Evolutionary conservation across 2,797 vertebrate species (phyloP), one percentile per base, ranked within the genome.

Genomic region (Pseudotriccus pelzelni): DNA sequence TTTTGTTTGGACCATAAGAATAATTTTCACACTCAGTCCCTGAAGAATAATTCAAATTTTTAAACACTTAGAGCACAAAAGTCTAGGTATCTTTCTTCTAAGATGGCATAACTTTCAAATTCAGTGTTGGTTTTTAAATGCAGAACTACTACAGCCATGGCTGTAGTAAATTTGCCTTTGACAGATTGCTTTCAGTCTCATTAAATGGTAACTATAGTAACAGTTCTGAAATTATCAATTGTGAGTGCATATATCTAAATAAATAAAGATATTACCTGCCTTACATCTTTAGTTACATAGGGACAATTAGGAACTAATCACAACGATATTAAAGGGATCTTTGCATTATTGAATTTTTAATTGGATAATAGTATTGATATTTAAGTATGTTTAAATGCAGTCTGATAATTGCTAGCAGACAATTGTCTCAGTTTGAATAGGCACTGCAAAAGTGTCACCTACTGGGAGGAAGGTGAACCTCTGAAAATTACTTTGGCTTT

Each of bases 241-340:
- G 8, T 74, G 36, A 62, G 15, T 44, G 9, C 6, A 14, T 56
- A 10, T 76, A 73, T 5, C 21, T 19, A 95, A 75, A 85, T 70
- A 95, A 93, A 83, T 78, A 89, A 70, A 84, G 46, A 27, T 66
- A 62, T 44, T 7, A 50, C 53, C 58, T 78, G 19, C 27, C 32
- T 93, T 94, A 84, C 37, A 22, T 73, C 52, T 84, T 94, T 93
- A 92, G 86, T 90, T 72, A 77, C 32, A 63, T 37, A 28, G 82
- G 64, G 59, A 87, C 76, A 91, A 86, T 84, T 89, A 82, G 77
- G 41, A 92, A 41, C 11, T 90, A 86, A 86, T 91, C 44, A 74
- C 36, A 75, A 76, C 32, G 76, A 63, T 69, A 82, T 90, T 62
- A 27, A 86, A 85, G 70, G 22, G n/a, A 59, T 84, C 25, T 82